A percentile compares a stretch with the other conserved stretches of the same genome.
These are phyloP conservation scores for Sander lucioperca DNA, from an alignment of 2,113 vertebrate species.

Conservation along the genomic window DNA sequence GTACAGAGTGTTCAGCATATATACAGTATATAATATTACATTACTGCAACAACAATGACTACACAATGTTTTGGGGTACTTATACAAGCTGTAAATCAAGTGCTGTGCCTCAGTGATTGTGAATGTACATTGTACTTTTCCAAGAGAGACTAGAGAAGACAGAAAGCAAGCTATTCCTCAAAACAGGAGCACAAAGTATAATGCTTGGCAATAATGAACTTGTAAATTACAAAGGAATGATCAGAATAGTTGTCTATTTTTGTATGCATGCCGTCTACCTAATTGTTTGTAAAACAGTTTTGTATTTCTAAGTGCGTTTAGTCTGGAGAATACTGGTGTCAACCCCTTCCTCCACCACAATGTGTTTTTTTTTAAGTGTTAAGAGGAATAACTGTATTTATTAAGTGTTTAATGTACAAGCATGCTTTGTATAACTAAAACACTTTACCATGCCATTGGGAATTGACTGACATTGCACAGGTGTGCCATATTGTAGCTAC, in stretches of 20 bases:
- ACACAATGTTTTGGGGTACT: constrained; percentile 74
- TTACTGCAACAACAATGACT: constrained; percentile 56
- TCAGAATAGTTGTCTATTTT: constrained; percentile 87
- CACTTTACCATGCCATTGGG: constrained; percentile 65
- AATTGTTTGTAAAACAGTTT: constrained; percentile 82
- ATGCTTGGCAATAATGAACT: constrained; percentile 82
- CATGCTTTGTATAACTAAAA: constrained; percentile 81
- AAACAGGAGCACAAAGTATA: constrained; percentile 58
- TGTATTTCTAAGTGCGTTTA: constrained; percentile 76
- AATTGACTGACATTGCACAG: constrained; percentile 68
- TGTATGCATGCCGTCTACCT: constrained; percentile 87
- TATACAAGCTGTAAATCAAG: constrained; percentile 76
- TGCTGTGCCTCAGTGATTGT: constrained; percentile 83
- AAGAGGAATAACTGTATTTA: constrained; percentile 77
- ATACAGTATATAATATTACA: constrained; percentile 65
- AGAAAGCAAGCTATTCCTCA: constrained; percentile 57
- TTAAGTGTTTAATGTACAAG: constrained; percentile 82
- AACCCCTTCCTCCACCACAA: constrained; percentile 16
- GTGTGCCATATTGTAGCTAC: constrained; percentile 74
- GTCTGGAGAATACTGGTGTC: constrained; percentile 66
- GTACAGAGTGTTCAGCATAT: constrained; percentile 67
- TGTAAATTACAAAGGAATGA: constrained; percentile 75
- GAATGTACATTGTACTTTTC: constrained; percentile 80
- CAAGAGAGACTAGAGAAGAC: constrained; percentile 46
- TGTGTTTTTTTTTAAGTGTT: constrained; percentile 72